Base-by-base conservation (phyloP, 30 jellyfish, hydroid and myxozoan genomes). In the Turritopsis dohrnii region DNA sequence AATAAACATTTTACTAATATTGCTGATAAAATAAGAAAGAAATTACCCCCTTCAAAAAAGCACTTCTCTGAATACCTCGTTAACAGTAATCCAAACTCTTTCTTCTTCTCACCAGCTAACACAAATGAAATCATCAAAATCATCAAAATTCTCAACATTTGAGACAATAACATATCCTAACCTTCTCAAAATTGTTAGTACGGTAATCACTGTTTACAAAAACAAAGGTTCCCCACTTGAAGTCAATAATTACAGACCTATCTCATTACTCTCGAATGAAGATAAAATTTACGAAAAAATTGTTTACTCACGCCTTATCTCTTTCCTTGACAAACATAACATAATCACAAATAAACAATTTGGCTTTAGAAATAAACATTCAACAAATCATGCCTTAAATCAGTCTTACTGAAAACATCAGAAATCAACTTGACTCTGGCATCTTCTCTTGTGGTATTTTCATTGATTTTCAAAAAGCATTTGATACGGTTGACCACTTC, bases 21-120 rank as follows among this genome's bases (percentile, higher is more conserved):
- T 54, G 72, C 72, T 54, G 72, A 54, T 54, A 54, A 54, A 54
- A 54, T 54, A 54, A 54, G 72, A 54, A 54, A 54, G 18, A 54
- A 54, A 54, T 16, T 54, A 54, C 72, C 72, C 72, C 72, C 72
- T 54, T 16, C 72, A 54, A 54, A 54, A 16, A 54, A 54, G 72
- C 72, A 54, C 72, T 54, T 54, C n/a, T 54, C 72, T 54, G n/a
- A 54, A 18, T 54, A 54, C 72, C 72, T 54, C 72, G n/a, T 16
- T 16, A 54, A 54, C n/a, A 54, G 72, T n/a, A 54, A 54, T n/a
- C 72, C 72, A 16, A 54, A 54, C n/a, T 54, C 72, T 54, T 54
- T 54, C n/a, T 54, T 54, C 72, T 54, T 54, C 72, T 54, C 72
- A n/a, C 72, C 72, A 54, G 72, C n/a, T 16, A n/a, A 54, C 72